Evolutionary conservation across 2,888 invertebrate genomes (phyloP), one percentile per base, ranked within the genome.

Genomic region (Cephus spinipes): DNA sequence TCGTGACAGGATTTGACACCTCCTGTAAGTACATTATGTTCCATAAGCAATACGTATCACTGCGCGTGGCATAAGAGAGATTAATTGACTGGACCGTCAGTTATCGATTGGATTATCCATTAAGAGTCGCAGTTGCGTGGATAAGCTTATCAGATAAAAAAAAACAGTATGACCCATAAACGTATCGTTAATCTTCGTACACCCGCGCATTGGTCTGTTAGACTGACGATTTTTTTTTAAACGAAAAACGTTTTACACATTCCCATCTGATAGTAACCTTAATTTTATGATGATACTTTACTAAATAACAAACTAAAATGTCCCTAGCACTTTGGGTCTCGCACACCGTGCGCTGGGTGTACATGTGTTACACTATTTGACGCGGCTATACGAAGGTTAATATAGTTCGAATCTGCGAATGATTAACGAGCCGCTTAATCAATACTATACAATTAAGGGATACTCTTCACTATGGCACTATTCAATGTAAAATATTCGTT

Each of bases 1-100:
- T 95, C 85, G 92, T 96, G 76, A 92, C 94, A 34, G 96, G 96
- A 2, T 96, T 96, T 87, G 95, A 95, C 86, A 91, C 93, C 12
- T 87, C 90, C 33, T 85, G 93, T 93, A 85, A 93, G 93, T 92
- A 79, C 40, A 76, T 80, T 40, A 75, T 36, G 36, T 68, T 73
- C 31, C 71, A 71, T 33, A 55, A 55, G 23, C 55, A 55, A 55
- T 23, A 23, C 55, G 55, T 23, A 55, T 55, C 6, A 9, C 55
- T 55, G 23, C 2, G 9, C 23, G 55, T 55, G 6, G 9, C 55
- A 2, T 9, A 23, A 23, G 55, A 2, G 23, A 55, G 23, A 55
- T 55, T 55, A 0, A 23, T 23, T 23, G 23, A 23, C 9, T 23
- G 0, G 2, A 23, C 23, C 2, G 9, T 9, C 23, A 0, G 9